Conservation (phyloP, 1,140 invertebrate species). For the Pogonus chalceus region DNA sequence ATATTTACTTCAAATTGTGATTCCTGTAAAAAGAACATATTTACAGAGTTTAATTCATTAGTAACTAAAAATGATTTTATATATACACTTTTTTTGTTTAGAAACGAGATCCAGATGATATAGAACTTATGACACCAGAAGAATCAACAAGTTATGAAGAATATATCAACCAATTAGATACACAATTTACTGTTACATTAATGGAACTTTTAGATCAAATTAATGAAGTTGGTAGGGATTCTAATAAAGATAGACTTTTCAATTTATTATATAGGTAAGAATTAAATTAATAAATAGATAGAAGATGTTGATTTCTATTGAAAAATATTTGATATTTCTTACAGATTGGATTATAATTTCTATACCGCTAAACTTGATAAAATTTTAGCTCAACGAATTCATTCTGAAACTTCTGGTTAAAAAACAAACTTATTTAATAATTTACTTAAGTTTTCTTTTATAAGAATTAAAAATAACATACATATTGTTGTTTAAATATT, state of each 20-base stretch:
- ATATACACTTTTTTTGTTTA: too few relatives aligned
- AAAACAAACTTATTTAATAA: too few relatives aligned
- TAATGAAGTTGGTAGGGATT: not conserved
- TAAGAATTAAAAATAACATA: too few relatives aligned
- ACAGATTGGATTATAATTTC: not conserved
- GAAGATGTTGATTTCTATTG: not conserved
- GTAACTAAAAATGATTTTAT: not conserved
- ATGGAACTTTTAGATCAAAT: not conserved
- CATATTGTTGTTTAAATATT: too few relatives aligned
- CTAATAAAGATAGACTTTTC: conserved; percentile 3
- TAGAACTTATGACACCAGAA: not conserved
- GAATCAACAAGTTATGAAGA: conserved; percentile 3
- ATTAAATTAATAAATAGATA: not conserved
- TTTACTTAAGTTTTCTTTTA: too few relatives aligned
- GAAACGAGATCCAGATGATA: not conserved
- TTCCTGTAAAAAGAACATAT: not conserved
- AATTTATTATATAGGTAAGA: conserved; percentile 9
- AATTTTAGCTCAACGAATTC: not conserved
- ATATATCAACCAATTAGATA: conserved; percentile 2
- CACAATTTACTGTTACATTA: not conserved
- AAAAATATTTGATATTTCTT: too few relatives aligned
- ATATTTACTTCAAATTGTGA: not conserved
- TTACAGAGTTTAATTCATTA: not conserved
- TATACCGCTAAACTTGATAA: not conserved
- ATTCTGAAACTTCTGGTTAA: not conserved